Evolutionary conservation across 1,140 invertebrate genomes (phyloP).

Genomic region (Hyposmocoma kahamanoa): DNA sequence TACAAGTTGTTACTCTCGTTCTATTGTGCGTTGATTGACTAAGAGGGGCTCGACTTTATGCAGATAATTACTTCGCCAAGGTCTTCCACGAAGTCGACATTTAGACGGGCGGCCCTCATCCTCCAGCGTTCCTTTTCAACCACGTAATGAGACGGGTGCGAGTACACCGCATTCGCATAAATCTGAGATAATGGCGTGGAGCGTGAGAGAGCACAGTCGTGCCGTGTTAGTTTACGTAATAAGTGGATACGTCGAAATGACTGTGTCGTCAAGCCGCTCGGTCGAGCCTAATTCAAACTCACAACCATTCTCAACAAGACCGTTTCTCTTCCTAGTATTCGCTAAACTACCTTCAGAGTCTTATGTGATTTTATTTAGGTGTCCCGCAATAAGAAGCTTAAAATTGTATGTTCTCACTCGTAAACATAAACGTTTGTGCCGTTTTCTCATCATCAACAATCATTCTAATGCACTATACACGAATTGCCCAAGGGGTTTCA

Average conservation of each 20-base stretch:
- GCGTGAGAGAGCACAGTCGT: conserved; percentile 54
- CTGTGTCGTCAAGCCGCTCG: conserved; percentile 19
- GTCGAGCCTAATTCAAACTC: conserved; percentile 27
- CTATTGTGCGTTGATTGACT: conserved; percentile 39
- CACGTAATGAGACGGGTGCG: conserved; percentile 48
- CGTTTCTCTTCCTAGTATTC: conserved; percentile 11
- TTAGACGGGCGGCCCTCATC: conserved; percentile 35
- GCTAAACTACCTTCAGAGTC: conserved; percentile 1
- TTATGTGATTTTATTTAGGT: conserved; percentile 26
- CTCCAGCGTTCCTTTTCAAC: conserved; percentile 33
- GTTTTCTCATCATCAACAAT: conserved; percentile 39
- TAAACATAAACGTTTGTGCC: conserved; percentile 21
- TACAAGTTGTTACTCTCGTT: conserved; percentile 13
- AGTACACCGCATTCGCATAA: conserved; percentile 38
- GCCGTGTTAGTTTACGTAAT: conserved; percentile 50
- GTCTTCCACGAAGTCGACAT: conserved; percentile 44
- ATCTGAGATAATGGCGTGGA: conserved; percentile 42
- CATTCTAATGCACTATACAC: conserved; percentile 33
- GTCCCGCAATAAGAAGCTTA: conserved; percentile 18
- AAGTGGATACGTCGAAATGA: conserved; percentile 40
- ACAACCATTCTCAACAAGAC: conserved; percentile 18
- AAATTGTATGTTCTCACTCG: conserved; percentile 11
- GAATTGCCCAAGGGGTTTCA: conserved; percentile 23
- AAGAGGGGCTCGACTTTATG: conserved; percentile 32
- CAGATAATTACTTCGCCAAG: conserved; percentile 43